Conservation (phyloP, 2,797 vertebrate genomes). For the Numenius phaeopus region DNA sequence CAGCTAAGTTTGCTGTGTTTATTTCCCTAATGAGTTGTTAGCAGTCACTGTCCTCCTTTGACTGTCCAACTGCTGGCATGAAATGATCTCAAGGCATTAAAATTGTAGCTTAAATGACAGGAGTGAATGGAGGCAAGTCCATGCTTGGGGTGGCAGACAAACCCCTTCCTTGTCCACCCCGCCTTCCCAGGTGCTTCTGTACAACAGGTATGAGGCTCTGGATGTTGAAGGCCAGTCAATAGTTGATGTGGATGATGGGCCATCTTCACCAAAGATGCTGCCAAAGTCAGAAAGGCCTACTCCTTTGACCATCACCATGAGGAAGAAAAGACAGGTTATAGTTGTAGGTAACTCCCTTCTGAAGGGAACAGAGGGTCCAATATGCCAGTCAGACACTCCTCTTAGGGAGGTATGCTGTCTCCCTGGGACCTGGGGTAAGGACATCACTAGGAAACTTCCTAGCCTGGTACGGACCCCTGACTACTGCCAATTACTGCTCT, state of each 20-base stretch:
- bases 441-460: background rate
- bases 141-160: background rate
- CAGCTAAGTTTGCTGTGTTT: background rate
- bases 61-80: background rate
- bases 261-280: background rate
- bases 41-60: background rate
- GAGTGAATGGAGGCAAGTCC: background rate
- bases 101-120: background rate
- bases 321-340: background rate
- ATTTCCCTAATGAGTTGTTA: background rate
- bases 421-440: background rate
- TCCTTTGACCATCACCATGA: background rate
- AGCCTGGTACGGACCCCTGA: background rate
- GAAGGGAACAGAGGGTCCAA: background rate
- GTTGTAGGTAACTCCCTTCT: background rate
- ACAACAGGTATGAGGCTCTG: background rate
- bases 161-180: background rate
- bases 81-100: background rate
- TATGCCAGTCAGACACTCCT: background rate
- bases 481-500: background rate
- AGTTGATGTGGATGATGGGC: background rate
- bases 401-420: background rate
- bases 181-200: background rate
- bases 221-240: background rate
- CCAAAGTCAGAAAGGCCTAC: background rate